These are phyloP conservation scores for Coregonus ussuriensis DNA, from an alignment of 2,797 vertebrate species.

Conservation along the genomic window DNA sequence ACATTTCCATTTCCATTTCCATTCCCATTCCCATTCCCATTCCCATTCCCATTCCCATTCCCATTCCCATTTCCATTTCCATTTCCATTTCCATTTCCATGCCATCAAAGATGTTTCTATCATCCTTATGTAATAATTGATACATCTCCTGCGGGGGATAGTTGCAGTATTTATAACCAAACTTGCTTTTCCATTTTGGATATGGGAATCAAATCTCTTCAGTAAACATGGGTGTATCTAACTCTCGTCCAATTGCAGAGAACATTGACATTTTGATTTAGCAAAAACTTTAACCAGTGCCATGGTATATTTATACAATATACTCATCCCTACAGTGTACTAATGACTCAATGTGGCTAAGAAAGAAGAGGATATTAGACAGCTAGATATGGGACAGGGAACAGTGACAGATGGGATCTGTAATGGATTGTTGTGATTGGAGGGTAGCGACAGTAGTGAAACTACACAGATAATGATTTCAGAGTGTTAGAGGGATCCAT, in stretches of 20 bases:
- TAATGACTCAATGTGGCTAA: background rate
- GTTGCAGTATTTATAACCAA: slow-evolving; percentile 32
- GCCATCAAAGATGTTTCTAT: slow-evolving; percentile 39
- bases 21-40: too few species aligned
- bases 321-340: background rate
- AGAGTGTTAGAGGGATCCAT: slow-evolving; percentile 32
- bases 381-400: background rate
- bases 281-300: background rate
- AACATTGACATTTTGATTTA: background rate
- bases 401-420: background rate
- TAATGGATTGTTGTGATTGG: too few species aligned
- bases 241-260: background rate
- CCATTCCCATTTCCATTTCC: too few species aligned
- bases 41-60: too few species aligned
- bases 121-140: slow-evolving; percentile 8
- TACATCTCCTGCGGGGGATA: slow-evolving; percentile 23
- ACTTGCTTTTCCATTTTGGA: slow-evolving; percentile 46
- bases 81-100: slow-evolving; percentile 26
- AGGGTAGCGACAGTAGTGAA: background rate
- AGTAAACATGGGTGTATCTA: slow-evolving; percentile 45
- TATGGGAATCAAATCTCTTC: slow-evolving; percentile 16
- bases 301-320: background rate
- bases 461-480: slow-evolving; percentile 47
- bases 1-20: slow-evolving; percentile 29
- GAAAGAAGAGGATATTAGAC: background rate